phyloP scores from a whole-genome alignment of 2,113 vertebrate species.

The Salminus brasiliensis region DNA sequence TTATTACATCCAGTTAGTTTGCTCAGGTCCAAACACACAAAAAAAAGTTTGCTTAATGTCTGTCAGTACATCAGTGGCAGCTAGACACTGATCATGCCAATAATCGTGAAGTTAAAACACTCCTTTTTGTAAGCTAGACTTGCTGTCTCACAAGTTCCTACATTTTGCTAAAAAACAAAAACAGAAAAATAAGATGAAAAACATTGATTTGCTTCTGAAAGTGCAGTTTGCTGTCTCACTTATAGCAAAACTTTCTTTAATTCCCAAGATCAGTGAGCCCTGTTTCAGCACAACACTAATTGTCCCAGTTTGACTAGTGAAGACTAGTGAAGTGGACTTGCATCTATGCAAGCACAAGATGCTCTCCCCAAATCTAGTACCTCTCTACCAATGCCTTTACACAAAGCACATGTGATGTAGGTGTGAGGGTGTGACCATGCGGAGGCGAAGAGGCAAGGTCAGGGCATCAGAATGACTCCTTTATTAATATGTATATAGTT shows the following conservation, averaged over 20 bases:
- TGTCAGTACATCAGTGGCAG: not conserved
- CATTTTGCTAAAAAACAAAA: constrained; percentile 5
- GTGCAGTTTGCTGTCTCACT: not conserved
- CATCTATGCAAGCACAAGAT: constrained; percentile 50
- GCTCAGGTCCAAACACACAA: not conserved
- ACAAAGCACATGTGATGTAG: constrained; percentile 45
- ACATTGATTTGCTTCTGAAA: not conserved
- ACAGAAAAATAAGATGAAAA: not conserved
- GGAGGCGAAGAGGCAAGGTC: too few relatives aligned
- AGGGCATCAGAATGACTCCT: too few relatives aligned
- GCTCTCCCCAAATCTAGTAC: constrained; percentile 19
- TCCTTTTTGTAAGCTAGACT: constrained; percentile 25
- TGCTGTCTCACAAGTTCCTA: not conserved
- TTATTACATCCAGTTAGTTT: not conserved
- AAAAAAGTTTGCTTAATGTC: not conserved
- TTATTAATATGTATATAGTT: too few relatives aligned
- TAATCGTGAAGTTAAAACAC: constrained; percentile 17
- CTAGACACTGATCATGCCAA: not conserved
- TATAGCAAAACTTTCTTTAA: not conserved
- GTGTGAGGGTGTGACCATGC: too few relatives aligned
- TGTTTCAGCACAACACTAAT: not conserved
- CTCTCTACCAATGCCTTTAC: constrained; percentile 48
- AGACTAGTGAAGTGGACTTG: constrained; percentile 15
- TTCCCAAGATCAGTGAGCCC: not conserved
- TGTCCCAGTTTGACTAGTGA: not conserved